Conservation (phyloP, 2,113 vertebrate species). For the Taxidea taxus region DNA sequence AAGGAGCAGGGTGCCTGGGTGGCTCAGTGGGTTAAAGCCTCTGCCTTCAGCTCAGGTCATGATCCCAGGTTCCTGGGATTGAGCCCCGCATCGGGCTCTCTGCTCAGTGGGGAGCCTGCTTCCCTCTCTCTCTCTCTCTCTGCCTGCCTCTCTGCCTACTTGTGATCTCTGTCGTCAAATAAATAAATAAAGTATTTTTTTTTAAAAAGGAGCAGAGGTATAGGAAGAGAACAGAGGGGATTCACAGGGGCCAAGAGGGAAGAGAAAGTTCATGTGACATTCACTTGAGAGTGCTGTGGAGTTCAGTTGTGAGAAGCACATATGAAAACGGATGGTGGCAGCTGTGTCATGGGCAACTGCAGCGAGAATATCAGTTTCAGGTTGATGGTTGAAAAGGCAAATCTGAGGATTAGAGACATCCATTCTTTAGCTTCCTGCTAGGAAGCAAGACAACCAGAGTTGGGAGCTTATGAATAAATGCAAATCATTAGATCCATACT, state of each 20-base stretch:
- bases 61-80: too few species aligned
- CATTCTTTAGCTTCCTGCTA: background rate
- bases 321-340: fast-evolving
- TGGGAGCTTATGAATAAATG: background rate
- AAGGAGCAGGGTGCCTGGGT: too few species aligned
- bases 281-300: background rate
- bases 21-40: too few species aligned
- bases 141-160: too few species aligned
- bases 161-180: too few species aligned
- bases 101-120: too few species aligned
- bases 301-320: background rate
- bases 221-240: background rate
- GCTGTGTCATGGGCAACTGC: background rate
- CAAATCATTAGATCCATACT: background rate
- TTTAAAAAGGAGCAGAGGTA: background rate
- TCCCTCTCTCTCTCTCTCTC: too few species aligned
- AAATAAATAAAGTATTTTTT: too few species aligned
- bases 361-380: background rate
- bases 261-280: background rate
- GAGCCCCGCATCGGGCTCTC: too few species aligned
- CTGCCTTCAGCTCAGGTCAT: too few species aligned
- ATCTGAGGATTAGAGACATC: background rate
- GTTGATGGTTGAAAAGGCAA: background rate
- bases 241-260: background rate
- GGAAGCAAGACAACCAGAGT: background rate